Evolutionary conservation across 2,888 invertebrate genomes (phyloP), one percentile per base, ranked within the genome.

Genomic region (Epicampocera succincta): DNA sequence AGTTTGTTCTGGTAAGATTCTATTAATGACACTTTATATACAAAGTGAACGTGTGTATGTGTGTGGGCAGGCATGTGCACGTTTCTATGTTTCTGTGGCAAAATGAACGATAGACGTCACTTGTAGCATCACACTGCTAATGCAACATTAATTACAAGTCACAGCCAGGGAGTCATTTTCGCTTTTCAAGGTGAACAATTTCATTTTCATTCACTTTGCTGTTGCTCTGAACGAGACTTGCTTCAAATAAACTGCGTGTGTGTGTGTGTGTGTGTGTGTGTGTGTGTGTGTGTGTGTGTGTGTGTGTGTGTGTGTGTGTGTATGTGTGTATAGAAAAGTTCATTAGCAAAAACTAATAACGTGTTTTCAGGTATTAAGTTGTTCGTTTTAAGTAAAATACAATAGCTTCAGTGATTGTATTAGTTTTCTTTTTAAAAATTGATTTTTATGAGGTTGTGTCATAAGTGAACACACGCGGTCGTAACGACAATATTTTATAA

Each of bases 21-120:
- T 25, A 46, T 21, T 50, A 12, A 25, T 29, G 58, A 21, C 25
- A 46, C 11, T n/a, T 29, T 46, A 5, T 60, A 21, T 29, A 12
- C 11, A 4, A 15, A 19, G 9, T 40, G 19, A 25, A 5, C 25
- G 5, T 25, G 5, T 3, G 25, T 5, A 21, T 12, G 25, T 13
- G 2, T 48, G 38, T 65, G 29, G 21, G 5, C 1, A 3, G 42
- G 19, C 42, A 5, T 19, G 13, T 52, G 13, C 15, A 21, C 33
- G 33, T 29, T 15, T 42, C 17, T 40, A 21, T 46, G 33, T 29
- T 15, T 42, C 17, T 40, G 8, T 50, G 66, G 19, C 38, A n/a
- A 54, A 75, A 88, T 87, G 85, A 79, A 83, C 50, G 84, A 76
- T 63, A 74, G 74, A 85, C 77, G 75, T 79, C 83, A 84, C 72